phyloP scores from a whole-genome alignment of 2,888 invertebrate species.

The Magallana nippona region DNA sequence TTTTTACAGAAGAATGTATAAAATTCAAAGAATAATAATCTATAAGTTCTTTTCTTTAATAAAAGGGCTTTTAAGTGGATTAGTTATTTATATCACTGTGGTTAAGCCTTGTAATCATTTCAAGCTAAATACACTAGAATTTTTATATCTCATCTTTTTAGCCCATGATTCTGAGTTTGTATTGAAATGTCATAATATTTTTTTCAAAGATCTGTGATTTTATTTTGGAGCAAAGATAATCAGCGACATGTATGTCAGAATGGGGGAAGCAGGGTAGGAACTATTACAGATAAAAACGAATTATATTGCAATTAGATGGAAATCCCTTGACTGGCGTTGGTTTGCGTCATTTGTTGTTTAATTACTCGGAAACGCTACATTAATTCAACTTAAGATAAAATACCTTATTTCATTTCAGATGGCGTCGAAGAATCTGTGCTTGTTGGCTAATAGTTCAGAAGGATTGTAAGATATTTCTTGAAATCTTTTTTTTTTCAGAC shows the following conservation, averaged over 20 bases:
- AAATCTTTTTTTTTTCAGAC: too few species aligned
- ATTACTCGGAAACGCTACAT: conserved; percentile 29
- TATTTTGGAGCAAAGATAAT: neutral
- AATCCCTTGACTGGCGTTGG: neutral
- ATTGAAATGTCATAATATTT: too few species aligned
- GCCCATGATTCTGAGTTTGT: too few species aligned
- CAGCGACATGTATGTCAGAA: neutral
- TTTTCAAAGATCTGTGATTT: too few species aligned
- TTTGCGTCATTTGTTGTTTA: conserved; percentile 24
- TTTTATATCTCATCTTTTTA: too few species aligned
- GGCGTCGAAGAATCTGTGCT: conserved; percentile 19
- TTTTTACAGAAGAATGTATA: too few species aligned
- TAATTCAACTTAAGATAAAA: conserved; percentile 25
- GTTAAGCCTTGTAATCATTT: too few species aligned
- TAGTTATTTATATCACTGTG: too few species aligned
- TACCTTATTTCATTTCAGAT: conserved; percentile 22
- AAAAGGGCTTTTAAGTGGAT: too few species aligned
- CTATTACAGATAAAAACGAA: neutral
- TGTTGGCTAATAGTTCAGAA: conserved; percentile 30
- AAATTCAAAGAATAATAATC: too few species aligned
- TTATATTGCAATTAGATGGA: conserved; percentile 16
- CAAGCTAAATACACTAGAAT: too few species aligned
- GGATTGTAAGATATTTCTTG: neutral
- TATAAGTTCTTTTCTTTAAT: too few species aligned
- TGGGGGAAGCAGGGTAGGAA: neutral